Evolutionary conservation across 2,113 vertebrate species (phyloP), one percentile per base, ranked within the genome.

Genomic region (Leptobrachium ailaonicum): DNA sequence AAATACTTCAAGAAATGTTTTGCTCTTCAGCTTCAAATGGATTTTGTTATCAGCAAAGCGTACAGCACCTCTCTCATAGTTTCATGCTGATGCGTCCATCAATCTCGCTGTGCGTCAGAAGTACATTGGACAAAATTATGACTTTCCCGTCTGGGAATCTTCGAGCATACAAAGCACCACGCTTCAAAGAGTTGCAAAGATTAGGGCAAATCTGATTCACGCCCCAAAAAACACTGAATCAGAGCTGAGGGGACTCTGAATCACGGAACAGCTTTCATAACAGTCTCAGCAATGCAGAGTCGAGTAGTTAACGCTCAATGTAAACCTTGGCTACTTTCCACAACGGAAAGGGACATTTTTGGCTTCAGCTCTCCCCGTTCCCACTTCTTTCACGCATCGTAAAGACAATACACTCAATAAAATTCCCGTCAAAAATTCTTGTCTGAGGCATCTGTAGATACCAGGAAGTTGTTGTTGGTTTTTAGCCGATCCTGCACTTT

Each of bases 1-100:
- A 77, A 77, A 77, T 77, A 77, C 44, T 77, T 77, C 76, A 70
- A 2, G 42, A 77, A 77, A 77, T 77, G 76, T 77, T 77, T 77
- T 77, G 14, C 67, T 77, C 76, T 69, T 8, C 45, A 14, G 75
- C 67, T 70, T 77, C 76, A 62, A 70, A 77, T 71, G 76, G 67
- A 70, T 77, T 77, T 45, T 70, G 76, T 77, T 77, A 77, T 77
- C 76, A 77, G 76, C 11, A 62, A 54, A 70, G 67, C 42, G 1
- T 9, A 68, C 9, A 67, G 75, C 75, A 77, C 76, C 76, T 62
- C 53, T 11, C 53, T 58, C 71, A 56, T 56, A 73, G 32, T 56
- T 58, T 56, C 12, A 50, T 11, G 41, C 7, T 70, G 76, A 77
- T 77, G 32, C n/a, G 54, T 62, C 67, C 56, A 71, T 77, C 76